Evolutionary conservation across 1,140 invertebrate species (phyloP), one percentile per base, ranked within the genome.

Genomic region (Cataglyphis hispanica): DNA sequence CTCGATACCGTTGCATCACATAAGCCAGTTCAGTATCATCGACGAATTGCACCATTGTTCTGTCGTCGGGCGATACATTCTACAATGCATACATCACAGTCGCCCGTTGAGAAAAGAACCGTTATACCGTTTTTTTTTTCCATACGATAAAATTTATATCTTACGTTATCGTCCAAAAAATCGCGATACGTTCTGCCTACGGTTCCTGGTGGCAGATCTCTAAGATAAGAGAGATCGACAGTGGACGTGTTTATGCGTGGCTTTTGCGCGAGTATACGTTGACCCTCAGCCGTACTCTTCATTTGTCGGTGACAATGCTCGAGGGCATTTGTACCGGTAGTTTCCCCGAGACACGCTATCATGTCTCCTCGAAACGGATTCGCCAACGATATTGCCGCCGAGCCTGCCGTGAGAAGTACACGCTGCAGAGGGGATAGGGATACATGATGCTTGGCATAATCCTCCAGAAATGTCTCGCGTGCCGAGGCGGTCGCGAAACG

Each of bases 1-100:
- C 99, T 87, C 99, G 96, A 94, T 99, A 99, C 61, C 99, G 96
- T 95, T 99, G 98, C 97, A 99, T 99, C 3, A 99, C 97, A 95
- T 99, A 99, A 25, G 98, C 98, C 74, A 99, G 94, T 86, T 99
- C 97, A 6, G 97, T 94, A 95, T 99, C 98, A 91, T 98, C 97
- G 40, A 99, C 96, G 95, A 99, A 99, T 90, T 98, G 97, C 0
- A 99, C 99, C 46, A 97, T 95, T 86, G 97, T 94, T 89, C 99
- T 96, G 50, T 98, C 97, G 96, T 99, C 99, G 5, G 99, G 98
- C 19, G 98, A 98, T n/a, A 99, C 98, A 90, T 98, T 96, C 97
- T 98, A 89, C 19, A 95, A 95, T 90, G 87, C 27, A 75, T 50
- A 19, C 16, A 53, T 16, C 27, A 40, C 16, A 67, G 46, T 31